Conservation (phyloP, 2,113 vertebrate genomes). For the Rhinopithecus roxellana region DNA sequence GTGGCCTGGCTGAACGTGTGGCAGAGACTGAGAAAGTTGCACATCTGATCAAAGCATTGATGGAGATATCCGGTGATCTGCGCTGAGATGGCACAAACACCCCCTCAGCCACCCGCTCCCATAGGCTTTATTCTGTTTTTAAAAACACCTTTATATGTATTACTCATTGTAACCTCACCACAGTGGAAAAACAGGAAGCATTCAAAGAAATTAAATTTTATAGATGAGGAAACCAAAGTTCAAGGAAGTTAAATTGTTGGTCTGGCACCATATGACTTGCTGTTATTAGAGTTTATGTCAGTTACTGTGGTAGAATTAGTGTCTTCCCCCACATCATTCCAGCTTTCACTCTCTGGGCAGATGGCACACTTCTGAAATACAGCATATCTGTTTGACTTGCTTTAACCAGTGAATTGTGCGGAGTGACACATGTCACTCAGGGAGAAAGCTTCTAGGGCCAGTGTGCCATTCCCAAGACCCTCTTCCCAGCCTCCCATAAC, state of each 20-base stretch:
- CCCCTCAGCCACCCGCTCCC: not conserved
- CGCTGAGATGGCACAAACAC: too few relatives aligned
- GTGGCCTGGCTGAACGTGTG: not conserved
- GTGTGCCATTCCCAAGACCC: not conserved
- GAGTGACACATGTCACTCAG: not conserved
- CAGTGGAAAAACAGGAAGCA: not conserved
- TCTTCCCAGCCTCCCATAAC: not conserved
- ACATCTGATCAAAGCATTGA: not conserved
- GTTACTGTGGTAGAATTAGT: not conserved
- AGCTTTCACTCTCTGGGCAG: not conserved
- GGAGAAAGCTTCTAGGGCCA: not conserved
- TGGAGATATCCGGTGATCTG: not conserved
- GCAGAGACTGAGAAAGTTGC: not conserved
- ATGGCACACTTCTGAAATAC: not conserved
- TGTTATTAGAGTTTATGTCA: not conserved
- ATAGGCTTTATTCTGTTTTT: not conserved
- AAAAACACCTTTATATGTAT: not conserved
- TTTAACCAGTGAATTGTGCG: not conserved
- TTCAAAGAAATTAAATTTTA: not conserved
- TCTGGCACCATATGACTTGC: rapidly evolving
- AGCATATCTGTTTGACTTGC: not conserved
- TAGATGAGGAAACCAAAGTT: not conserved
- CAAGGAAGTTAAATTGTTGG: not conserved
- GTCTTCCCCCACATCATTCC: not conserved
- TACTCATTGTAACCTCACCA: not conserved